Evolutionary conservation across 2,797 vertebrate genomes (phyloP).

Genomic region (Danio tinwini): DNA sequence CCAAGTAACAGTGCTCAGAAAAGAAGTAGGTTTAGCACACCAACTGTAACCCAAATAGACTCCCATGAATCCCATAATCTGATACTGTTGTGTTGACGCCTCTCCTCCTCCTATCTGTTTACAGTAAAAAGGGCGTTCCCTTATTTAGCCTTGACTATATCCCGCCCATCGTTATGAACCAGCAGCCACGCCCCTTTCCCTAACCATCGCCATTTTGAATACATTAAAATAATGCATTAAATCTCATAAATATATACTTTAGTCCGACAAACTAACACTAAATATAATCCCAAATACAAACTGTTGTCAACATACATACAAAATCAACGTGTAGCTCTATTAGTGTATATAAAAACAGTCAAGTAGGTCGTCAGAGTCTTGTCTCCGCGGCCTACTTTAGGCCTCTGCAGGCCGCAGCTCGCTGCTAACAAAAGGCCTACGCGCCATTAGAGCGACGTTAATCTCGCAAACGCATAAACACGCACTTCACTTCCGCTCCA

Average conservation of each 20-base stretch:
- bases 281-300: neutral
- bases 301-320: neutral
- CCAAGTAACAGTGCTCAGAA: neutral
- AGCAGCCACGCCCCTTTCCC: neutral
- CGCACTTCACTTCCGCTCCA: neutral
- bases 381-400: conserved; percentile 48
- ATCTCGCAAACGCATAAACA: conserved; percentile 19
- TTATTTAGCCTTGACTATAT: neutral
- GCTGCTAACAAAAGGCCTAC: conserved; percentile 56
- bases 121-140: neutral
- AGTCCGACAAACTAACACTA: neutral
- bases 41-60: neutral
- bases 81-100: neutral
- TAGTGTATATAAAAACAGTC: neutral
- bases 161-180: conserved; percentile 23
- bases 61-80: neutral
- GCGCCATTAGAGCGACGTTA: conserved; percentile 3
- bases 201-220: conserved; percentile 54
- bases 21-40: neutral
- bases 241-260: conserved; percentile 28
- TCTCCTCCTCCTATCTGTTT: conserved; percentile 27
- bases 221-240: conserved; percentile 40
- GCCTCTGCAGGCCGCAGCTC: conserved; percentile 57
- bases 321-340: neutral
- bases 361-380: neutral